Percentiles rank a stretch among this genome's conserved stretches.
Conservation (phyloP, 1,140 invertebrate species). For the Drosophila grimshawi region DNA sequence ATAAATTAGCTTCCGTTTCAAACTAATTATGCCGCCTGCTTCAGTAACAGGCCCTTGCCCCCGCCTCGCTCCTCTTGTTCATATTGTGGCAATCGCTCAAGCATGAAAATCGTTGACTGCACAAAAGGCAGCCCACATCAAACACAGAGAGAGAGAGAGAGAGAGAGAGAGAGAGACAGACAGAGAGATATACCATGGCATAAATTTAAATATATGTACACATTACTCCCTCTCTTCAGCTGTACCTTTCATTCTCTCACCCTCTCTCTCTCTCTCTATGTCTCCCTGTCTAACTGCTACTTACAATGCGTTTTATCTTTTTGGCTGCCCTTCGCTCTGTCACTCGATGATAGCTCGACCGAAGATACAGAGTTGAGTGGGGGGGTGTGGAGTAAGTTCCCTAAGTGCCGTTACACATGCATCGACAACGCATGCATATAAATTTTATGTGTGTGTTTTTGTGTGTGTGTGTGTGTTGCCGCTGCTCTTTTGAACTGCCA, state of each 20-base stretch:
- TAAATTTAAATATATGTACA: conserved; percentile 66
- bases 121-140: conserved; percentile 73
- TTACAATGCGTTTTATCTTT: conserved; percentile 65
- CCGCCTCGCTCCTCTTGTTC: conserved; percentile 5
- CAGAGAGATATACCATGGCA: conserved; percentile 33
- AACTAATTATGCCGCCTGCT: conserved; percentile 78
- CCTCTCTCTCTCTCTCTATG: conserved; percentile 1
- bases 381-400: conserved; percentile 16
- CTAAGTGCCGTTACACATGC: conserved; percentile 80
- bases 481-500: conserved; percentile 77
- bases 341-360: conserved; percentile 8
- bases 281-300: not conserved
- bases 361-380: not conserved
- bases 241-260: not conserved
- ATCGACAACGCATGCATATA: conserved; percentile 63
- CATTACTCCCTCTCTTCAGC: not conserved
- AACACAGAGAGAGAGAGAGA: conserved; percentile 36
- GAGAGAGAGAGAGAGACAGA: conserved; percentile 1
- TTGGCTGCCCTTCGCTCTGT: conserved; percentile 34
- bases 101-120: conserved; percentile 81
- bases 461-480: conserved; percentile 30
- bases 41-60: conserved; percentile 29
- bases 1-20: conserved; percentile 84
- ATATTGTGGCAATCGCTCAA: conserved; percentile 73
- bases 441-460: conserved; percentile 69